phyloP scores from a whole-genome alignment of 2,113 vertebrate genomes.

The Phalacrocorax pelagicus region DNA sequence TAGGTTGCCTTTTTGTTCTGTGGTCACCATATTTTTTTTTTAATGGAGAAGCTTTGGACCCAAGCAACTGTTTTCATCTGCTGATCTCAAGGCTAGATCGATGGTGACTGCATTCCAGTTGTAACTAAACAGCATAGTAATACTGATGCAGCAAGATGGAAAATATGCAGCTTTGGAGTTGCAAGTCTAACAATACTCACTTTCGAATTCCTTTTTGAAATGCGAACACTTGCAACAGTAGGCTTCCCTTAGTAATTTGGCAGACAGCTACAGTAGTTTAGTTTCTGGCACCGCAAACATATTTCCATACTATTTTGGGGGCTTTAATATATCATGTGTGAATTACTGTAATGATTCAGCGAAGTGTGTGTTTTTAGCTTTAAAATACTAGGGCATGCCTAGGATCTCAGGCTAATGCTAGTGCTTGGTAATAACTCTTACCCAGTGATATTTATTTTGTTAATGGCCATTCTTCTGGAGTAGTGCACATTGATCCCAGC shows the following conservation, averaged over 20 bases:
- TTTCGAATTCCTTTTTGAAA: background rate
- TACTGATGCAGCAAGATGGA: background rate
- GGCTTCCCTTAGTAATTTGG: background rate
- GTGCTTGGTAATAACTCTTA: background rate
- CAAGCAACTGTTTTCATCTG: background rate
- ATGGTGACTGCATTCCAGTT: background rate
- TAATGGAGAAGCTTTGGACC: background rate
- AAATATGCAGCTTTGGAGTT: background rate
- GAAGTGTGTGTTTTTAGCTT: background rate
- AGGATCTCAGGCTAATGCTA: background rate
- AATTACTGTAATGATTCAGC: background rate
- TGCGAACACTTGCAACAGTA: background rate
- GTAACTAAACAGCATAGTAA: background rate
- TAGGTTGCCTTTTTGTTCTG: background rate
- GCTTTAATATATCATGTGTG: background rate
- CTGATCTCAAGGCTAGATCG: accelerated
- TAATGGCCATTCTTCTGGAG: background rate
- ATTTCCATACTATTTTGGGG: background rate
- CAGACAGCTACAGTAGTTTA: background rate
- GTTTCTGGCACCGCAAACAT: background rate
- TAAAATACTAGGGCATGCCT: background rate
- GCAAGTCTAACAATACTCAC: background rate
- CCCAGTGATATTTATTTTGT: background rate
- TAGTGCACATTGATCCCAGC: background rate
- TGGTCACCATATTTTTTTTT: background rate